A percentile compares a stretch with the other conserved stretches of the same genome.
These are phyloP conservation scores for Gopherus evgoodei DNA, from an alignment of 2,113 vertebrate genomes.

Conservation along the genomic window DNA sequence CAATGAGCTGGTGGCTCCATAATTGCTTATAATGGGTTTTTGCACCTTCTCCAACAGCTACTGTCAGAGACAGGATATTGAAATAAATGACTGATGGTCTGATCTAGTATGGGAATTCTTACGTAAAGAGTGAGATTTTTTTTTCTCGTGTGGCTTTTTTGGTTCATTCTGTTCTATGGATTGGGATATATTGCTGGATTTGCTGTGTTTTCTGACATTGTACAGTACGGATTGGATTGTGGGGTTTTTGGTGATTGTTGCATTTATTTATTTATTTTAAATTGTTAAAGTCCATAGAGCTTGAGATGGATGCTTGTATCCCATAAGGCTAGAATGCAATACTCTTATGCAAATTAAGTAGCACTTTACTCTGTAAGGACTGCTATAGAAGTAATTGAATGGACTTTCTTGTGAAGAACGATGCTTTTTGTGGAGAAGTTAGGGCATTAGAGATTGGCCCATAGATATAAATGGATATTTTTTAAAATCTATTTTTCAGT, in stretches of 20 bases:
- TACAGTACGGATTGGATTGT: background rate
- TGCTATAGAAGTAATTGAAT: background rate
- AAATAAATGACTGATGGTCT: background rate
- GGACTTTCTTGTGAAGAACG: background rate
- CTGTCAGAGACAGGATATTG: background rate
- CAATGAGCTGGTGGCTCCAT: background rate
- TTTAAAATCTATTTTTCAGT: background rate
- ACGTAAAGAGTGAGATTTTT: rapidly evolving
- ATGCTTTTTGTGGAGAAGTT: background rate
- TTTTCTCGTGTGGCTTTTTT: rapidly evolving
- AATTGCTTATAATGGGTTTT: background rate
- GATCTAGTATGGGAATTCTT: background rate
- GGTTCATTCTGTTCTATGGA: background rate
- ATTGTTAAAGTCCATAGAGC: background rate
- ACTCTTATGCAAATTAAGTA: background rate
- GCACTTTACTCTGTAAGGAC: background rate
- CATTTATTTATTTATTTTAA: background rate
- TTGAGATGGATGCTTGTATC: background rate
- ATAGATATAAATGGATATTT: background rate
- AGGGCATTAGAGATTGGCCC: background rate
- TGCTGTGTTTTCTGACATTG: background rate
- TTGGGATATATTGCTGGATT: background rate
- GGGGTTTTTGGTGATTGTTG: background rate
- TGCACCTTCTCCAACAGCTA: rapidly evolving
- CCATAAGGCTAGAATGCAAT: background rate